Evolutionary conservation across 2,797 vertebrate genomes (phyloP), one percentile per base, ranked within the genome.

Genomic region (Ibycter americanus): DNA sequence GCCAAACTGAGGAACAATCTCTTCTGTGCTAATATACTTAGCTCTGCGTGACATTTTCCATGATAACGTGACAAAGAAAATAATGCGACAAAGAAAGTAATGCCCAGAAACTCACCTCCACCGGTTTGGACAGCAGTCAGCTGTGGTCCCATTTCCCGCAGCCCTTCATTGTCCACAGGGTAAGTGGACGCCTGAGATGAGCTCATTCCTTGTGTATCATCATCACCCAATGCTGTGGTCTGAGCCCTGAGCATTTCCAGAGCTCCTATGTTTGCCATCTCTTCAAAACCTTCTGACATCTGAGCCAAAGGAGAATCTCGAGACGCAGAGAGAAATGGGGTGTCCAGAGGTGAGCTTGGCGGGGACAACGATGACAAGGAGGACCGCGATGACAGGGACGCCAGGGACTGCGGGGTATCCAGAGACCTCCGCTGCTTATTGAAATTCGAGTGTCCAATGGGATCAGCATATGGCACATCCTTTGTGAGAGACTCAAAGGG

Each of bases 321-420:
- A 8, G 99, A 98, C 6, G 98, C 98, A 0, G 99, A 98, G 90
- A 99, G 99, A 97, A 99, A 99, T 0, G 99, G 99, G 0, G 99
- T 99, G 96, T 99, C 99, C 98, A 99, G 98, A 74, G 99, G 99
- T 0, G 99, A 99, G 98, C 99, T 99, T 29, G 99, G 99, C 15
- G 99, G 99, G 4, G 99, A 99, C 88, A 99, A 87, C 0, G 99
- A 99, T 23, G 99, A 99, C 49, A 99, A 98, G 17, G 99, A 99
- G 56, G 99, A 99, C 52, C 99, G 99, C 1, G 99, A 99, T 5
- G 99, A 99, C 76, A 99, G 98, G 10, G 99, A 99, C 0, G 99
- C 99, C 94, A 99, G 97, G 15, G 99, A 99, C 97, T 99, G 99
- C 0, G 99, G 99, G 3, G 99, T 99, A 95, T 99, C 99, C 82